Percentiles rank a stretch among this genome's conserved stretches.
These are phyloP conservation scores for Rhopilema esculentum DNA, from an alignment of 30 jellyfish, hydroid and myxozoan species.

Conservation along the genomic window DNA sequence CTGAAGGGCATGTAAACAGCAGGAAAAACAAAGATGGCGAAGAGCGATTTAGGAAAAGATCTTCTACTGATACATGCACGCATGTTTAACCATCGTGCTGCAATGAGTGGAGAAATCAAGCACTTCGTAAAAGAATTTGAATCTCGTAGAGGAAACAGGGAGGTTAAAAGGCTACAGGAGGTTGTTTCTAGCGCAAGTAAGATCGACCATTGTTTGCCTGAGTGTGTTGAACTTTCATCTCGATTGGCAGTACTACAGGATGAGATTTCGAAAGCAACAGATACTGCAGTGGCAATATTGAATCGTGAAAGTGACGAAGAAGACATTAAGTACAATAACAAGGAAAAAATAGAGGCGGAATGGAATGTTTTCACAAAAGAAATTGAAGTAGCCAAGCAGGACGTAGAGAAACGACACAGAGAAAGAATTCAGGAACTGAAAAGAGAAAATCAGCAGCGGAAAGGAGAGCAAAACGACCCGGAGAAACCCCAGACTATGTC, in stretches of 20 bases:
- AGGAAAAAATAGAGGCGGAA: constrained; percentile 57
- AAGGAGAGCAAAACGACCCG: neutral
- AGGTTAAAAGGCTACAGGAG: constrained; percentile 41
- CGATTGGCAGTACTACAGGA: constrained; percentile 38
- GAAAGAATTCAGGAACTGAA: constrained; percentile 61
- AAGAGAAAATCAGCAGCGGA: constrained; percentile 2
- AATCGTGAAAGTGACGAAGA: constrained; percentile 36
- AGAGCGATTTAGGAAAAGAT: constrained; percentile 70
- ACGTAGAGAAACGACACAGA: constrained; percentile 61
- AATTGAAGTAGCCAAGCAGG: constrained; percentile 65
- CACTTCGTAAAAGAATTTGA: constrained; percentile 61
- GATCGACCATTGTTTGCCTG: constrained; percentile 51
- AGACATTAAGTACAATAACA: constrained; percentile 8
- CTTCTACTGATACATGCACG: constrained; percentile 59
- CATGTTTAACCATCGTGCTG: constrained; percentile 71
- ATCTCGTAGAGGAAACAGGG: constrained; percentile 72
- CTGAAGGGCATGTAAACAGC: neutral
- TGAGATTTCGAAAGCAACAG: constrained; percentile 27
- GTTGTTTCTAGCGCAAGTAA: constrained; percentile 30
- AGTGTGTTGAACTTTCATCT: constrained; percentile 49
- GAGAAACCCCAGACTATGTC: neutral
- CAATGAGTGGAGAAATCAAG: constrained; percentile 50
- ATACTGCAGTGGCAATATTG: constrained; percentile 26
- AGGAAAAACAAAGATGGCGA: constrained; percentile 52
- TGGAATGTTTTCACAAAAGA: constrained; percentile 61